Evolutionary conservation across 2,797 vertebrate species (phyloP).

Genomic region (Rhadinocentrus ornatus): DNA sequence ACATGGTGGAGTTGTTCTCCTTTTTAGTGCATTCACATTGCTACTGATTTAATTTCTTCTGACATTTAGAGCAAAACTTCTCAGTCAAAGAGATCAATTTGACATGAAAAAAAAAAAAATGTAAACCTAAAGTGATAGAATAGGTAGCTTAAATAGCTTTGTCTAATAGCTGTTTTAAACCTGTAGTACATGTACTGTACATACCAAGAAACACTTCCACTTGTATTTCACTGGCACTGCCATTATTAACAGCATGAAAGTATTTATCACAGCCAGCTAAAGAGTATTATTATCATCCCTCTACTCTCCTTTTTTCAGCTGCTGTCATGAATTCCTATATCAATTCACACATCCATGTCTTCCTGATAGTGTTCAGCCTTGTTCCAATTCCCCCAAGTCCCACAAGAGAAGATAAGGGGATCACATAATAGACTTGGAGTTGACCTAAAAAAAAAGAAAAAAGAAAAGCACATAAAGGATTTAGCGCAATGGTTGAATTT

Average conservation of each 20-base stretch:
- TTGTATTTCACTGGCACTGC: conserved; percentile 4
- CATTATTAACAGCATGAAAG: conserved; percentile 29
- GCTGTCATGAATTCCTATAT: conserved; percentile 41
- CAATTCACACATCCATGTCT: conserved; percentile 47
- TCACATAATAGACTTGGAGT: conserved; percentile 29
- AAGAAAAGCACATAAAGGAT: neutral
- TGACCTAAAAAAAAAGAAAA: conserved; percentile 13
- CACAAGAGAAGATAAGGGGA: conserved; percentile 23
- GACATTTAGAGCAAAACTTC: conserved; percentile 16
- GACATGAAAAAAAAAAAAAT: conserved; percentile 13
- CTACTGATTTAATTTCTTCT: conserved; percentile 15
- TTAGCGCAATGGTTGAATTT: conserved; percentile 11
- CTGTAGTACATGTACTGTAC: neutral
- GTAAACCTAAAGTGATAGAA: conserved; percentile 17
- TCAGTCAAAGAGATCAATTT: conserved; percentile 12
- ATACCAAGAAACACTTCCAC: neutral
- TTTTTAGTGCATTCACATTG: conserved; percentile 10
- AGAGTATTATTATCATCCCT: conserved; percentile 19
- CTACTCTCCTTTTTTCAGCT: conserved; percentile 28
- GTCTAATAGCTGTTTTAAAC: neutral
- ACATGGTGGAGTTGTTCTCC: conserved; percentile 18
- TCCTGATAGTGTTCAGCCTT: conserved; percentile 13
- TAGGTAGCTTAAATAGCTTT: neutral
- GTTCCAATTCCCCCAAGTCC: conserved; percentile 28
- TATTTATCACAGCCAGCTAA: conserved; percentile 9